Evolutionary conservation across 2,888 invertebrate species (phyloP), one percentile per base, ranked within the genome.

Genomic region (Epinotia nisella): DNA sequence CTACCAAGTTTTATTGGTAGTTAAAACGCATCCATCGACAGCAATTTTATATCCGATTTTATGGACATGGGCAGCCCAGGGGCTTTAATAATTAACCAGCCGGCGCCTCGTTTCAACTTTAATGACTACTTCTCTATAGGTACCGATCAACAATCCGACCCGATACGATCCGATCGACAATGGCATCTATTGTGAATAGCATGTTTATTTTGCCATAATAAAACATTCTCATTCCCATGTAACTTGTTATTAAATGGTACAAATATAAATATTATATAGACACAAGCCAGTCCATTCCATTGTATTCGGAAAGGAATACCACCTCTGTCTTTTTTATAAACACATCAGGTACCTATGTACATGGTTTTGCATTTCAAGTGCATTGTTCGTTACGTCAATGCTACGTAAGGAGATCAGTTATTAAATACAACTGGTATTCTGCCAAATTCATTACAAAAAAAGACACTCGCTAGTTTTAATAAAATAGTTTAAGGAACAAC

Each of bases 21-120:
- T 90, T 87, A 91, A 91, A 88, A 83, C 74, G 78, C 82, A 87
- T 85, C 82, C 83, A 87, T 87, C 80, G 82, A 77, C 82, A 79
- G 78, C 77, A 82, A 81, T 85, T 90, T 90, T 87, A 90, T 87
- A 87, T 86, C 86, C 85, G 83, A 82, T 86, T 88, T 89, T 87
- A 86, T 85, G 82, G 82, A 78, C 78, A 77, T 67, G 74, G 72
- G 76, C 74, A 41, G 41, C 19, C 41, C 55, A 17, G 55, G 74
- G 80, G 79, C 81, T 85, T 83, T 82, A 83, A 83, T 83, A 83
- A 78, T 78, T 78, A 77, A 79, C 82, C 83, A 83, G 81, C 80
- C 80, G 79, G 56, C 45, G 58, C 49, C 41, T 49, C n/a, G 29
- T 19, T 13, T 45, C 24, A 24, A n/a, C 9, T 15, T 19, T 61